phyloP scores from a whole-genome alignment of 2,888 invertebrate genomes.

The Oscheius sp. region DNA sequence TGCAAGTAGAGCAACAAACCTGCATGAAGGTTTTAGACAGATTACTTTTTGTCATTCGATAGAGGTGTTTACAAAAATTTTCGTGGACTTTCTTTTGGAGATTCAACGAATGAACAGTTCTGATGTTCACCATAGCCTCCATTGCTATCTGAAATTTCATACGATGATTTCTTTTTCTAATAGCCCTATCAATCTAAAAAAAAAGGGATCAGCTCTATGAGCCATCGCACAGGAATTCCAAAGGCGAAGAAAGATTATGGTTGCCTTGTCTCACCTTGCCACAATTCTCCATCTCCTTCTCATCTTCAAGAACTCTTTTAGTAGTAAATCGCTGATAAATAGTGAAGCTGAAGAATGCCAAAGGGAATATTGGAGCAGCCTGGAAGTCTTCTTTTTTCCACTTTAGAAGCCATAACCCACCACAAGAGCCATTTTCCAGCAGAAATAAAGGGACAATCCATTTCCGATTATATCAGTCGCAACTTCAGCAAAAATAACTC shows the following conservation, averaged over 20 bases:
- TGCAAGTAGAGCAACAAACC: constrained; percentile 13
- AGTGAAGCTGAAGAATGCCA: not conserved
- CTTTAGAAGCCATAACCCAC: constrained; percentile 60
- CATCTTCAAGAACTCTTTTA: constrained; percentile 72
- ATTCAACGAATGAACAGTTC: constrained; percentile 72
- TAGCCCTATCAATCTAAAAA: no score
- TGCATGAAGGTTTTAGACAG: constrained; percentile 46
- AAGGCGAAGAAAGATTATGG: no score
- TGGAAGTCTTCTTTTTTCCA: not conserved
- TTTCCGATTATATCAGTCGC: constrained; percentile 71
- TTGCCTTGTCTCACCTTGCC: constrained; percentile 62
- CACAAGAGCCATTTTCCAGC: constrained; percentile 72
- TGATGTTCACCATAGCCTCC: constrained; percentile 72
- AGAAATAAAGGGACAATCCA: constrained; percentile 71
- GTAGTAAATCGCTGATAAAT: constrained; percentile 71
- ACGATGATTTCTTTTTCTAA: no score
- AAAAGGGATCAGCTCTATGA: no score
- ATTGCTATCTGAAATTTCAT: constrained; percentile 65
- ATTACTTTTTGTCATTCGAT: constrained; percentile 44
- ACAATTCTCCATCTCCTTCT: constrained; percentile 71
- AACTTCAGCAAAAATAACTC: constrained; percentile 70
- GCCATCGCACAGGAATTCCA: no score
- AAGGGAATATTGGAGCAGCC: constrained; percentile 1
- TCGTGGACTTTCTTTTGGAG: constrained; percentile 70
- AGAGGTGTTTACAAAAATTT: constrained; percentile 53